A percentile compares a stretch with the other conserved stretches of the same genome.
Conservation (phyloP, 2,113 vertebrate genomes). For the Bungarus multicinctus region DNA sequence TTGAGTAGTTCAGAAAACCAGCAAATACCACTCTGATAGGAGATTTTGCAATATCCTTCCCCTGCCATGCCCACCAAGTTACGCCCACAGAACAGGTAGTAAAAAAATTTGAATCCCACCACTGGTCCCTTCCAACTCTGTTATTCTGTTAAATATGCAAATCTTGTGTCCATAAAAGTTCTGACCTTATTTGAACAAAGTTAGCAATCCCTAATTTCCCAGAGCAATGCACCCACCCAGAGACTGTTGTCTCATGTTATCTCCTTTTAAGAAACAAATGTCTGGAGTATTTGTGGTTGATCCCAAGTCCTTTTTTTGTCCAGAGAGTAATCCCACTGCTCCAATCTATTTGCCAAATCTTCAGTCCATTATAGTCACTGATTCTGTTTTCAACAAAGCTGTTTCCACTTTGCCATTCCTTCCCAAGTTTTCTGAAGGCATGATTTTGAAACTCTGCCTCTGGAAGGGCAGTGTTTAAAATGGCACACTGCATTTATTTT, state of each 20-base stretch:
- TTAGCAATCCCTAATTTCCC: background rate
- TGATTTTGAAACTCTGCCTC: constrained; percentile 51
- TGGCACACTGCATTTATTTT: constrained; percentile 33
- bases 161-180: background rate
- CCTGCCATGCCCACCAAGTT: no score
- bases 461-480: constrained; percentile 17
- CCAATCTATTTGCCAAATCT: background rate
- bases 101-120: no score
- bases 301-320: background rate
- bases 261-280: background rate
- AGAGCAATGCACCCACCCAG: background rate
- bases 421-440: background rate
- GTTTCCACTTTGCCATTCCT: background rate
- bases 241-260: background rate
- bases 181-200: background rate
- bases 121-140: background rate
- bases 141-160: background rate
- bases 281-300: background rate
- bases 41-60: no score
- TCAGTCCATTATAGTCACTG: background rate
- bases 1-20: no score
- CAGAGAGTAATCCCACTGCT: background rate
- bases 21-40: no score
- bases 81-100: no score
- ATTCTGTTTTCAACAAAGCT: background rate